Evolutionary conservation across 2,113 vertebrate genomes (phyloP).

Genomic region (Oryzias woworae): DNA sequence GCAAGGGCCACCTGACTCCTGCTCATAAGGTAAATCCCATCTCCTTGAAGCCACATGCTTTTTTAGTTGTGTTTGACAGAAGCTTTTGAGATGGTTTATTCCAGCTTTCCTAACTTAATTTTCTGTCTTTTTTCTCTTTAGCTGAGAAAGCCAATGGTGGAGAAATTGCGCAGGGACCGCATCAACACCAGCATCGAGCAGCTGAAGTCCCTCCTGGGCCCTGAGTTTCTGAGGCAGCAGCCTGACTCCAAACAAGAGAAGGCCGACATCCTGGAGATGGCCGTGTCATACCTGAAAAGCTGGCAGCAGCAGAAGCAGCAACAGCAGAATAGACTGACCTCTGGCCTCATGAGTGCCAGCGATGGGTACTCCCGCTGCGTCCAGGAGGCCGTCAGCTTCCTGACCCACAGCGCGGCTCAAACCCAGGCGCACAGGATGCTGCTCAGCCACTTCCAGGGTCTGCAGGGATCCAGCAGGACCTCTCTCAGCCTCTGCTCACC

Average conservation of each 20-base stretch:
- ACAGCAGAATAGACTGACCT: constrained; percentile 18
- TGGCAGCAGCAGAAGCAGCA: constrained; percentile 61
- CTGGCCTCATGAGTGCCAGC: constrained; percentile 24
- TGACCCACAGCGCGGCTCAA: constrained; percentile 61
- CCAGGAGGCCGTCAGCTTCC: constrained; percentile 73
- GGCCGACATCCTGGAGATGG: constrained; percentile 80
- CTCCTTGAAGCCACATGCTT: background rate
- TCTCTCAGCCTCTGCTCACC: constrained; percentile 11
- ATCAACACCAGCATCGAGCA: constrained; percentile 81
- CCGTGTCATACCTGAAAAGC: constrained; percentile 66
- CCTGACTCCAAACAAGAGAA: constrained; percentile 82
- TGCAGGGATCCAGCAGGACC: constrained; percentile 43
- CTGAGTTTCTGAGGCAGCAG: constrained; percentile 75
- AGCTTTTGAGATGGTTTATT: background rate
- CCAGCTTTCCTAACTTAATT: constrained; percentile 17
- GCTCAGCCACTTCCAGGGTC: constrained; percentile 69
- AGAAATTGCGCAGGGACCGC: constrained; percentile 77
- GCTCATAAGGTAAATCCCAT: constrained; percentile 74
- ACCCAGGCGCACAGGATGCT: constrained; percentile 62
- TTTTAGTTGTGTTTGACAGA: background rate
- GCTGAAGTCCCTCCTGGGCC: constrained; percentile 75
- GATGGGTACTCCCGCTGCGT: constrained; percentile 74
- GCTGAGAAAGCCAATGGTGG: constrained; percentile 78
- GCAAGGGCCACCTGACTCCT: constrained; percentile 65
- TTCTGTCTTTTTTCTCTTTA: constrained; percentile 29